Conservation (phyloP, 2,888 invertebrate genomes). For the Hermodice carunculata region DNA sequence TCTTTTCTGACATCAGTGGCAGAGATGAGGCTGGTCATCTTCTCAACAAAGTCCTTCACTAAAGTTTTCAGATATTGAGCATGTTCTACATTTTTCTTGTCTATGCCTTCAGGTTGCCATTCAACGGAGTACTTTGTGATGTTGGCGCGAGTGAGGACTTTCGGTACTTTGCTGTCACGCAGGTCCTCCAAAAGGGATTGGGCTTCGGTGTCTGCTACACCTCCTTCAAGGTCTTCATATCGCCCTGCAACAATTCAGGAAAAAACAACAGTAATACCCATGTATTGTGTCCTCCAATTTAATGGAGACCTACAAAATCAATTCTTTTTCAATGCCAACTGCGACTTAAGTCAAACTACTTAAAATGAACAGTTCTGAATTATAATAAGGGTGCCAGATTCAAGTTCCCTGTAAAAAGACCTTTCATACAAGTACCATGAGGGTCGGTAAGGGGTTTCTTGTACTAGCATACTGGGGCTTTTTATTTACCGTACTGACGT, state of each 20-base stretch:
- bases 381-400: too few relatives aligned
- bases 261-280: too few relatives aligned
- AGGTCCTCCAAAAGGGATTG: conserved; percentile 45
- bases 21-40: not conserved
- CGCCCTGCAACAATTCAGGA: conserved; percentile 5
- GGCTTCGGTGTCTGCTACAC: conserved; percentile 44
- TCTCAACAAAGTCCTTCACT: not conserved
- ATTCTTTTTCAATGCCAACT: too few relatives aligned
- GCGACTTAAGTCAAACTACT: too few relatives aligned
- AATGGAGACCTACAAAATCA: too few relatives aligned
- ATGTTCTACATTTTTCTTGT: conserved; percentile 15
- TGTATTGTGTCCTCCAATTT: too few relatives aligned
- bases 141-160: conserved; percentile 32
- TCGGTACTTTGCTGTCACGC: conserved; percentile 39
- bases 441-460: too few relatives aligned
- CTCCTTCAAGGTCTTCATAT: conserved; percentile 13
- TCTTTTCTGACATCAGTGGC: not conserved
- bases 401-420: too few relatives aligned
- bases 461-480: too few relatives aligned
- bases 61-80: conserved; percentile 4
- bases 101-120: conserved; percentile 46
- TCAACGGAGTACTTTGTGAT: conserved; percentile 41
- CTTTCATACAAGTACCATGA: too few relatives aligned
- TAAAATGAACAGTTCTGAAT: too few relatives aligned
- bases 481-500: too few relatives aligned